Percentiles rank a stretch among this genome's conserved stretches.
phyloP scores from a whole-genome alignment of 2,888 invertebrate genomes.

The Aphidius colemani region DNA sequence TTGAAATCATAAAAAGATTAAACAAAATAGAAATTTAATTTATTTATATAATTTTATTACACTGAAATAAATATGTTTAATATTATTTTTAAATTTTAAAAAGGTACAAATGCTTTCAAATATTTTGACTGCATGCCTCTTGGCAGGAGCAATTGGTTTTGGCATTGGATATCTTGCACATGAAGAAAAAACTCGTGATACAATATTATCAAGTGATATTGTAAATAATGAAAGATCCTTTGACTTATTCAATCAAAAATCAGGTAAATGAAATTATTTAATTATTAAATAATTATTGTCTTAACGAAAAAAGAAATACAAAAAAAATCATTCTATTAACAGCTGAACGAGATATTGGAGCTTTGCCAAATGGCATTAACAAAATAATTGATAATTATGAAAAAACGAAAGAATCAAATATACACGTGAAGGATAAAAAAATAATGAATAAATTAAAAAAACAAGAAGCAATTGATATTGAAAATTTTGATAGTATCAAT shows the following conservation, averaged over 20 bases:
- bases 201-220: slow-evolving; percentile 21
- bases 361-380: background rate
- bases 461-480: background rate
- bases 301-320: background rate
- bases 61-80: background rate
- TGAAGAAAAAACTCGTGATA: slow-evolving; percentile 20
- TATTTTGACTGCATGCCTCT: slow-evolving; percentile 30
- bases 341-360: background rate
- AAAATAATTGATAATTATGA: background rate
- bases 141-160: slow-evolving; percentile 32
- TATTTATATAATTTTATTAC: background rate
- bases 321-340: background rate
- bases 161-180: slow-evolving; percentile 29
- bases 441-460: background rate
- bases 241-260: background rate
- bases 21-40: background rate
- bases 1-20: too few species aligned
- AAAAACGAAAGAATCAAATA: background rate
- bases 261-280: too few species aligned
- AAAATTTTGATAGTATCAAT: slow-evolving; percentile 3
- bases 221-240: slow-evolving; percentile 22
- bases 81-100: background rate
- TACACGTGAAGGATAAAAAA: background rate
- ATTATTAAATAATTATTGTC: background rate
- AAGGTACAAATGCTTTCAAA: slow-evolving; percentile 25